A percentile compares a stretch with the other conserved stretches of the same genome.
These are phyloP conservation scores for Aphaenogaster floridana DNA, from an alignment of 1,140 invertebrate genomes.

Conservation along the genomic window DNA sequence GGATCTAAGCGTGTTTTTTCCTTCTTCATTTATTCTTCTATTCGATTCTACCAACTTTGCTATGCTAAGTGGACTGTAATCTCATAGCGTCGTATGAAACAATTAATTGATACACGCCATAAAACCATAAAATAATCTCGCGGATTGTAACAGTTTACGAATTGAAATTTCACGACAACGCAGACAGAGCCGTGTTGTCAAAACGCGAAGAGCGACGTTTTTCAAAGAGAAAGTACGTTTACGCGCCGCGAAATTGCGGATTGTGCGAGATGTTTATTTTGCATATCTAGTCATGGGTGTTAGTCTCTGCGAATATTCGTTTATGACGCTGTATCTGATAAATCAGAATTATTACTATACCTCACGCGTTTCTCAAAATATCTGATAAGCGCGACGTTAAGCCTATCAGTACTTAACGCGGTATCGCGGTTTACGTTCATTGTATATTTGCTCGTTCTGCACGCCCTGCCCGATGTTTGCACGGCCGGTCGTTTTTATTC, in stretches of 20 bases:
- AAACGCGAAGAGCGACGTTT: neutral
- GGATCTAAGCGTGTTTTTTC: conserved; percentile 62
- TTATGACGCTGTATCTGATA: conserved; percentile 17
- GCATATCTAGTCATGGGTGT: neutral
- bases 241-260: neutral
- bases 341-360: conserved; percentile 17
- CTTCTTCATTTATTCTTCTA: conserved; percentile 26
- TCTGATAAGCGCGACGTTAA: conserved; percentile 40
- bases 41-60: neutral
- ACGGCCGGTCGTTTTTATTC: conserved; percentile 18
- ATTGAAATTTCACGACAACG: neutral
- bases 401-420: neutral
- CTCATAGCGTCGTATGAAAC: neutral
- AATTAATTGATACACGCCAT: neutral
- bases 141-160: neutral
- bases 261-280: conserved; percentile 27
- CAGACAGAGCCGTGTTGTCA: neutral
- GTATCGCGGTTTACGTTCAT: conserved; percentile 17
- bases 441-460: conserved; percentile 5
- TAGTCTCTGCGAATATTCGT: neutral
- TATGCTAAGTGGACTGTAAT: neutral
- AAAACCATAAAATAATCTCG: neutral
- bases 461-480: conserved; percentile 13
- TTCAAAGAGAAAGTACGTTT: neutral
- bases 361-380: conserved; percentile 5